Percentiles rank a stretch among this genome's conserved stretches.
Evolutionary conservation across 2,113 vertebrate genomes (phyloP).

Genomic region (Gallinago media): DNA sequence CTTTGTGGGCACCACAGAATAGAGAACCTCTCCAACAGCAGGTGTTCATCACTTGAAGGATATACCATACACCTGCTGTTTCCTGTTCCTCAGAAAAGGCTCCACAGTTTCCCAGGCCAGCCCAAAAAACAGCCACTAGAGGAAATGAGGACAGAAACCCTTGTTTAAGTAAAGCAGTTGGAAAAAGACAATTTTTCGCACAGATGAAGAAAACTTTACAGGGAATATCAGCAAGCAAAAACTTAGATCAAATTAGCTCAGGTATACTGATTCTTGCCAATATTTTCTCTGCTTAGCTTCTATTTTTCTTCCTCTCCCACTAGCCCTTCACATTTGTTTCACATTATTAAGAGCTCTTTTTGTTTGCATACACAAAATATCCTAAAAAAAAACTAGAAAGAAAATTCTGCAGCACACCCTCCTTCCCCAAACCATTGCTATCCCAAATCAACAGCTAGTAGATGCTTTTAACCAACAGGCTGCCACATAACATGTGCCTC

Average conservation of each 20-base stretch:
- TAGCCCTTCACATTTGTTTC: not conserved
- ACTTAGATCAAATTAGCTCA: not conserved
- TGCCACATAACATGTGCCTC: not conserved
- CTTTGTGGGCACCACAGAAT: not conserved
- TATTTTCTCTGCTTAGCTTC: not conserved
- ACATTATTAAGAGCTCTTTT: not conserved
- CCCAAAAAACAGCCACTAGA: not conserved
- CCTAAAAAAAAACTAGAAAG: not conserved
- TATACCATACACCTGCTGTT: not conserved
- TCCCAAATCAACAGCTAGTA: not conserved
- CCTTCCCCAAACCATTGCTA: not conserved
- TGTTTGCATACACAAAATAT: not conserved
- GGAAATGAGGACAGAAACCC: not conserved
- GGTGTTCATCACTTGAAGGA: fast-evolving
- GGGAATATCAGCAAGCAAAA: not conserved
- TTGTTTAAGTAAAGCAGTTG: not conserved
- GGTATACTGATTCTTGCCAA: not conserved
- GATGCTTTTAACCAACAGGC: not conserved
- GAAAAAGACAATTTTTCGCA: not conserved
- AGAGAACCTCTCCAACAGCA: not conserved
- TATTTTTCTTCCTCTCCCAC: not conserved
- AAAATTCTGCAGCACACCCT: not conserved
- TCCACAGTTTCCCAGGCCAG: not conserved
- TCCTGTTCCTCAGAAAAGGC: not conserved
- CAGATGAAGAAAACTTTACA: not conserved